phyloP scores from a whole-genome alignment of 53 echinoderm and acorn worm species.

The Holothuria leucospilota region DNA sequence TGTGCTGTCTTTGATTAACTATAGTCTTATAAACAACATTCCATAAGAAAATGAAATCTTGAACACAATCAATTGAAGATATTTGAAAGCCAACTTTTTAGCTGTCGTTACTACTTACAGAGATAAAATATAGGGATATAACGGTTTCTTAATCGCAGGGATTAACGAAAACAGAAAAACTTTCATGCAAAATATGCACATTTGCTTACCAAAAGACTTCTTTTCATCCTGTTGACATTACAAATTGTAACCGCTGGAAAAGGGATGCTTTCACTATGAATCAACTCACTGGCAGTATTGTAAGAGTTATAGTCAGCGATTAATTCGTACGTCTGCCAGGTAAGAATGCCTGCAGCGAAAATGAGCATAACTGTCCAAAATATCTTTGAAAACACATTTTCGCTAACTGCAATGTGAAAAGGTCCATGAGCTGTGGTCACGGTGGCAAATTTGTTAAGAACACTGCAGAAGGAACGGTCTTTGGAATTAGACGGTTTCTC shows the following conservation, averaged over 20 bases:
- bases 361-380: constrained; percentile 66
- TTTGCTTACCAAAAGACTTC: not conserved
- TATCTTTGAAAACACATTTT: constrained; percentile 50
- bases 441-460: constrained; percentile 69
- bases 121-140: too few relatives aligned
- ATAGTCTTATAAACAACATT: too few relatives aligned
- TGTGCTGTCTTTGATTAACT: too few relatives aligned
- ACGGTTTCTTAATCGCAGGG: too few relatives aligned
- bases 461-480: not conserved
- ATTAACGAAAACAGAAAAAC: too few relatives aligned
- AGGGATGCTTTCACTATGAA: not conserved
- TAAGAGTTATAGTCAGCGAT: too few relatives aligned
- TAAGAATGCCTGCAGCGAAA: constrained; percentile 44
- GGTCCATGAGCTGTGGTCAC: constrained; percentile 81
- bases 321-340: constrained; percentile 1
- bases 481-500: too few relatives aligned
- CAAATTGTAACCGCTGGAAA: constrained; percentile 13
- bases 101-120: too few relatives aligned
- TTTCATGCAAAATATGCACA: too few relatives aligned
- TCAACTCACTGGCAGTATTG: not conserved
- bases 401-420: constrained; percentile 57
- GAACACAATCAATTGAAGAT: too few relatives aligned
- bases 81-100: too few relatives aligned
- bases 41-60: too few relatives aligned
- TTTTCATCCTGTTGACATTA: not conserved